phyloP scores from a whole-genome alignment of 1,140 invertebrate genomes.

The Drosophila micromelanica region DNA sequence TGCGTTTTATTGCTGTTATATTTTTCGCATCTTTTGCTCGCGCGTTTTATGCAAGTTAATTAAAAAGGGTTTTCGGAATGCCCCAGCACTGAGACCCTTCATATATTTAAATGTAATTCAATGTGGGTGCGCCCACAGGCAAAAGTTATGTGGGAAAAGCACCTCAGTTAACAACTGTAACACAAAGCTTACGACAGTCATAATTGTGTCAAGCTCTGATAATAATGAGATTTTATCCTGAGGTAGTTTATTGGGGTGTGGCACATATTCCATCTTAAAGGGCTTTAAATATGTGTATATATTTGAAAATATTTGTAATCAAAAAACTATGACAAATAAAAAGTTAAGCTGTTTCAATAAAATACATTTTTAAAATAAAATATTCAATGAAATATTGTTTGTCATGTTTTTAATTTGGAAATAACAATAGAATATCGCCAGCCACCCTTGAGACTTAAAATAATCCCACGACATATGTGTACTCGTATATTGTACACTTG shows the following conservation, averaged over 20 bases:
- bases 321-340: no score
- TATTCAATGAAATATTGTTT: no score
- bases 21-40: constrained; percentile 56
- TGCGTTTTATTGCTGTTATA: background rate
- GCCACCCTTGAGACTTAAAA: background rate
- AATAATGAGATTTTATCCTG: constrained; percentile 3
- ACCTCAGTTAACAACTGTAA: constrained; percentile 3
- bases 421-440: background rate
- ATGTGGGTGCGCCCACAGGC: constrained; percentile 8
- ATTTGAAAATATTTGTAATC: no score
- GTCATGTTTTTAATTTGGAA: background rate
- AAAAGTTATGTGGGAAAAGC: constrained; percentile 18
- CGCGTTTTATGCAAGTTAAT: constrained; percentile 74
- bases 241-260: background rate
- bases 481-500: background rate
- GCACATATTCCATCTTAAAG: background rate
- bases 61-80: constrained; percentile 69
- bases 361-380: no score
- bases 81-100: constrained; percentile 17
- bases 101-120: constrained; percentile 15
- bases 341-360: no score
- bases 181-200: constrained; percentile 8
- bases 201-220: constrained; percentile 5
- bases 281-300: no score
- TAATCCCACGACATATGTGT: background rate